phyloP scores from a whole-genome alignment of 2,888 invertebrate genomes.

The Herminia tarsipennalis region DNA sequence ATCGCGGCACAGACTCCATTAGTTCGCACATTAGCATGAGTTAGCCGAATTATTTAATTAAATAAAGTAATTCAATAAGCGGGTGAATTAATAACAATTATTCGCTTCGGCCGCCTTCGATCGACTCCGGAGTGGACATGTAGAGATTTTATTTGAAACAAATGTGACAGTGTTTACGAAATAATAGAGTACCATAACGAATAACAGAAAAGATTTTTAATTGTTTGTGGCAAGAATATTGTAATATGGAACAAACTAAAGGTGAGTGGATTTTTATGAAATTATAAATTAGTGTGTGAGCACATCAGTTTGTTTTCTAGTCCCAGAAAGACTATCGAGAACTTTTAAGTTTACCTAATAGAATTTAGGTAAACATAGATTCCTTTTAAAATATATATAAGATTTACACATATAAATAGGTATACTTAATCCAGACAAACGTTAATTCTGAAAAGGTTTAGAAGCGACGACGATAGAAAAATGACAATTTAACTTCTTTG shows the following conservation, averaged over 20 bases:
- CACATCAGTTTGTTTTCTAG: no score
- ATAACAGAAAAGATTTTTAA: slow-evolving; percentile 23
- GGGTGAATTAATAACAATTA: slow-evolving; percentile 81
- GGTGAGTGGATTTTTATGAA: slow-evolving; percentile 63
- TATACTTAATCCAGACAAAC: no score
- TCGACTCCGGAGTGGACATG: slow-evolving; percentile 61
- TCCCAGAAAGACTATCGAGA: no score
- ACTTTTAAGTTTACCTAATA: no score
- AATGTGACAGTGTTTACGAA: slow-evolving; percentile 63
- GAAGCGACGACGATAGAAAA: no score
- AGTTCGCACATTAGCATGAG: slow-evolving; percentile 83
- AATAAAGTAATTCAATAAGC: slow-evolving; percentile 83
- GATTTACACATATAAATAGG: no score
- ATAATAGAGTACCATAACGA: slow-evolving; percentile 28
- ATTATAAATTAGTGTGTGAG: no score
- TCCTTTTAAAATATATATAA: no score
- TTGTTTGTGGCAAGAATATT: slow-evolving; percentile 12
- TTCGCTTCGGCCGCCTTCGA: slow-evolving; percentile 58
- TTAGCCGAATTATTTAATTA: slow-evolving; percentile 85
- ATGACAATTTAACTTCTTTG: no score
- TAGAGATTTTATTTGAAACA: slow-evolving; percentile 59
- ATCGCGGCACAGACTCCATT: slow-evolving; percentile 79
- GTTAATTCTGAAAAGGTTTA: no score
- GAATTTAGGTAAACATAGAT: no score
- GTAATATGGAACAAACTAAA: slow-evolving; percentile 73